phyloP scores from a whole-genome alignment of 92 coral and sea anemone species.

The Blastomussa wellsi region DNA sequence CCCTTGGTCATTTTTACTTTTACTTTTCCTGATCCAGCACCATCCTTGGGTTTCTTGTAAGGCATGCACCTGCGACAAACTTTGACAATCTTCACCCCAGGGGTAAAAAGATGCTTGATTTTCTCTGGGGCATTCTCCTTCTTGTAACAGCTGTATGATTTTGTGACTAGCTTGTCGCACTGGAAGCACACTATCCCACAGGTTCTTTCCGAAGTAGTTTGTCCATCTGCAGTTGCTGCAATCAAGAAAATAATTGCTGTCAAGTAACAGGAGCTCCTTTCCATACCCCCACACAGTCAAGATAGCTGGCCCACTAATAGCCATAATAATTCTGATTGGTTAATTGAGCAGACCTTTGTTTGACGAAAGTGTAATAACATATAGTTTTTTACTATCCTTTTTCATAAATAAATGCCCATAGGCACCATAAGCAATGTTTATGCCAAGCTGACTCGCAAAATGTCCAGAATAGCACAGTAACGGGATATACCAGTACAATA shows the following conservation, averaged over 20 bases:
- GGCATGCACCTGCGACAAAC: conserved; percentile 97
- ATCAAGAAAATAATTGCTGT: conserved; percentile 5
- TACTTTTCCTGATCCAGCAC: conserved; percentile 27
- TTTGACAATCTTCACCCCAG: conserved; percentile 84
- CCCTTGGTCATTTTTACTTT: conserved; percentile 44
- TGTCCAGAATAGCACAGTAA: too few relatives aligned
- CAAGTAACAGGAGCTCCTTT: neutral
- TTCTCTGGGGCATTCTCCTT: conserved; percentile 92
- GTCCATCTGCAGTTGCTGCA: conserved; percentile 56
- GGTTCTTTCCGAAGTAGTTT: conserved; percentile 61
- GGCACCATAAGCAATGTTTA: too few relatives aligned
- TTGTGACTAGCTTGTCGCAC: conserved; percentile 87
- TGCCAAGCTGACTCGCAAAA: too few relatives aligned
- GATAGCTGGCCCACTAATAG: neutral
- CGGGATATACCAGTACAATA: too few relatives aligned
- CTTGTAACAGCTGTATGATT: conserved; percentile 94
- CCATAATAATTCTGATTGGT: neutral
- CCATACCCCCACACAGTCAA: neutral
- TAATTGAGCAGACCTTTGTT: too few relatives aligned
- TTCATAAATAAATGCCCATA: too few relatives aligned
- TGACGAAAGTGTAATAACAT: too few relatives aligned
- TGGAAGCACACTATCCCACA: conserved; percentile 91
- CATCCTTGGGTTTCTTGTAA: conserved; percentile 90
- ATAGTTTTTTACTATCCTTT: too few relatives aligned
- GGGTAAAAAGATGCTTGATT: conserved; percentile 74